phyloP scores from a whole-genome alignment of 2,888 invertebrate genomes.

The Chymomyza caudatula region DNA sequence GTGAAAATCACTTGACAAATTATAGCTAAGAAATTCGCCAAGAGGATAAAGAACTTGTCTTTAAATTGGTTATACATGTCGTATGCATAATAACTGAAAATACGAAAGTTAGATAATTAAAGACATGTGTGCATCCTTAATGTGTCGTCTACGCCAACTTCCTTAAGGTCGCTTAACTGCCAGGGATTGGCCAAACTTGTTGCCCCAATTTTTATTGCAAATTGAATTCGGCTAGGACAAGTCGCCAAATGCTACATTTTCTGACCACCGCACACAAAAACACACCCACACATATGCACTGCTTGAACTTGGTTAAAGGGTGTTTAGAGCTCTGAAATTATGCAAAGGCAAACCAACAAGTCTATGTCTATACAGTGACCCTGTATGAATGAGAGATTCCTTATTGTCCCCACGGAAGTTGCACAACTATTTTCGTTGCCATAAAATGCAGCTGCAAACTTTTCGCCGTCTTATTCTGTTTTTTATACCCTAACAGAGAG shows the following conservation, averaged over 20 bases:
- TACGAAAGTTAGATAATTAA: neutral
- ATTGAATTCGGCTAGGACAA: constrained; percentile 64
- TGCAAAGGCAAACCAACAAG: neutral
- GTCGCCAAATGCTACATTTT: constrained; percentile 27
- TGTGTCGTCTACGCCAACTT: neutral
- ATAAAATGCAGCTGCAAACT: constrained; percentile 64
- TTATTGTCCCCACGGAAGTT: constrained; percentile 16
- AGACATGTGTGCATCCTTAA: no score
- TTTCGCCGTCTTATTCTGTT: neutral
- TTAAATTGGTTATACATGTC: no score
- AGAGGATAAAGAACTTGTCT: no score
- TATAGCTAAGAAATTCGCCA: no score
- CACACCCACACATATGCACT: constrained; percentile 28
- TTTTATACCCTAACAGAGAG: neutral
- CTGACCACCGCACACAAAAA: neutral
- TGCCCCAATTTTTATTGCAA: constrained; percentile 56
- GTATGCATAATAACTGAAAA: neutral
- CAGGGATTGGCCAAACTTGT: neutral
- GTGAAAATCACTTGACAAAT: no score
- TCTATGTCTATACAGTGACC: constrained; percentile 29
- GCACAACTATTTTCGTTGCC: constrained; percentile 36
- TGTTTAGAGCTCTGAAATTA: neutral
- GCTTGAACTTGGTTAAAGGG: neutral
- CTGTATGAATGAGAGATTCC: constrained; percentile 19
- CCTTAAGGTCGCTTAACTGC: neutral